Evolutionary conservation across 2,113 vertebrate genomes (phyloP).

Genomic region (Cyanoderma ruficeps): DNA sequence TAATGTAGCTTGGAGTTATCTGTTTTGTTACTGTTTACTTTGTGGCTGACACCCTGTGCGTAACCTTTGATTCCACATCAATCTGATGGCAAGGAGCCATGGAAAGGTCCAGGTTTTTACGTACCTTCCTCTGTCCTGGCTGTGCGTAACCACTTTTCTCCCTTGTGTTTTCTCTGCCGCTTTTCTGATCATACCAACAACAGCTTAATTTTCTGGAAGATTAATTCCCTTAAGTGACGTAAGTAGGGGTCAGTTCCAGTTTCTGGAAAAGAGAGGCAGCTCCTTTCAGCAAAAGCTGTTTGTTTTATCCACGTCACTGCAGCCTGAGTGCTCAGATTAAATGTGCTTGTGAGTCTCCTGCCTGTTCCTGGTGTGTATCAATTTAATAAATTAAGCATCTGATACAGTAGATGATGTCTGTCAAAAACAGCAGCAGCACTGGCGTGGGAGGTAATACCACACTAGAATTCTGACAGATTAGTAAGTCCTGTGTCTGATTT

Average conservation of each 20-base stretch:
- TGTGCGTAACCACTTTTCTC: not conserved
- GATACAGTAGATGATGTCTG: not conserved
- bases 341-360: not conserved
- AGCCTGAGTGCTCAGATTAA: not conserved
- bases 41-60: not conserved
- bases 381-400: not conserved
- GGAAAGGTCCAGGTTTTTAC: not conserved
- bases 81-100: not conserved
- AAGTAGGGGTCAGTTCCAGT: not conserved
- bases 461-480: not conserved
- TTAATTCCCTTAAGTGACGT: not conserved
- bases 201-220: conserved; percentile 5
- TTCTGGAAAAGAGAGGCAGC: not conserved
- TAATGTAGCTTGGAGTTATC: not conserved
- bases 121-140: not conserved
- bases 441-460: not conserved
- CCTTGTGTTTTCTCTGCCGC: not conserved
- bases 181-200: not conserved
- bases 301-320: conserved; percentile 4
- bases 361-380: not conserved
- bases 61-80: not conserved
- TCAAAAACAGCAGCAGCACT: not conserved
- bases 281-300: conserved; percentile 7
- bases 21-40: not conserved
- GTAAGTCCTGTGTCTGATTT: not conserved